A percentile compares a stretch with the other conserved stretches of the same genome.
Evolutionary conservation across 2,888 invertebrate species (phyloP).

Genomic region (Drosophila melanosoma): DNA sequence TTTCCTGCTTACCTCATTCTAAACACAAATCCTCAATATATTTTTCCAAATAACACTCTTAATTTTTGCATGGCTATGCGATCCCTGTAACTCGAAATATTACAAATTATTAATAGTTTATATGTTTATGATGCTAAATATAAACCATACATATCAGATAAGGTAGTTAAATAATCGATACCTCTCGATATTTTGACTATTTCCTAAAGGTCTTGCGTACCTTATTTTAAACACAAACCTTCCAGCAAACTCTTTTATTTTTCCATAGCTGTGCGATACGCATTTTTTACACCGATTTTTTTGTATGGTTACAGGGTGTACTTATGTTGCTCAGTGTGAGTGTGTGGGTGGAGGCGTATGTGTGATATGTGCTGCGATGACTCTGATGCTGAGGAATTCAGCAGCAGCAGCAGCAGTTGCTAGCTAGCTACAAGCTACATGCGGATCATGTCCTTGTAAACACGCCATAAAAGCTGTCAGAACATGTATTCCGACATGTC

Average conservation of each 20-base stretch:
- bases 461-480: conserved; percentile 80
- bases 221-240: not conserved
- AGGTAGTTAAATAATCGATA: not conserved
- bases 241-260: not conserved
- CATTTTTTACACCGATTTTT: not conserved
- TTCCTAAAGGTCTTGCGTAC: not conserved
- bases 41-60: no score
- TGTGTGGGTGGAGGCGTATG: conserved; percentile 41
- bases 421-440: conserved; percentile 61
- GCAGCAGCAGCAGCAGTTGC: conserved; percentile 16
- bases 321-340: conserved; percentile 24
- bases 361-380: conserved; percentile 37
- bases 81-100: no score
- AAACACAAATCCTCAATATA: not conserved
- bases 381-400: conserved; percentile 4
- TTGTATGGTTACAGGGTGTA: conserved; percentile 2
- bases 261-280: not conserved
- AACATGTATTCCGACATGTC: conserved; percentile 78
- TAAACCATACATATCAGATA: no score
- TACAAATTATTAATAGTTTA: no score
- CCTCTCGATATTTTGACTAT: no score
- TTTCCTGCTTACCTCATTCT: not conserved
- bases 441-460: conserved; percentile 80
- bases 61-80: no score
- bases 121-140: not conserved